These are phyloP conservation scores for Glaucomys volans DNA, from an alignment of 2,113 vertebrate species.

Conservation along the genomic window DNA sequence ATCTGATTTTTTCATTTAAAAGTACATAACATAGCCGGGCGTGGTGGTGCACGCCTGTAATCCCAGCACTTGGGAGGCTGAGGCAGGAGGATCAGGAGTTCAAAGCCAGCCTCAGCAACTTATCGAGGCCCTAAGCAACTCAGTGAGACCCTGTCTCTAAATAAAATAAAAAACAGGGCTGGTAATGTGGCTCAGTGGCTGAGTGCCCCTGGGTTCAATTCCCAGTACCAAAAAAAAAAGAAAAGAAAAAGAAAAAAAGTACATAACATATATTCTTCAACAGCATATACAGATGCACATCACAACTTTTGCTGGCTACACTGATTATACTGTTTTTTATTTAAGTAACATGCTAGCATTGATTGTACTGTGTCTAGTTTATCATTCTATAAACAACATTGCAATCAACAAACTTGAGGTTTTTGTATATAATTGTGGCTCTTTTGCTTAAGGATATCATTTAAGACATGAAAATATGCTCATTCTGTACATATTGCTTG, in stretches of 20 bases:
- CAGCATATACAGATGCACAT: not conserved
- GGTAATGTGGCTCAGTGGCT: too few relatives aligned
- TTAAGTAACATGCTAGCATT: not conserved
- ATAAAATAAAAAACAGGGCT: too few relatives aligned
- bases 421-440: not conserved
- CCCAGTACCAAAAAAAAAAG: too few relatives aligned
- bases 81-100: too few relatives aligned
- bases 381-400: not conserved
- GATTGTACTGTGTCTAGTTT: not conserved
- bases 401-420: not conserved
- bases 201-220: too few relatives aligned
- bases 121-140: too few relatives aligned
- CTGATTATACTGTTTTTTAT: not conserved
- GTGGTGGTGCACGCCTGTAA: too few relatives aligned
- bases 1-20: constrained; percentile 45
- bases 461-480: not conserved
- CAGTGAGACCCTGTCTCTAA: too few relatives aligned
- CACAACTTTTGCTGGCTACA: not conserved
- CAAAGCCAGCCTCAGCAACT: too few relatives aligned
- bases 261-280: not conserved
- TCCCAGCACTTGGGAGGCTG: too few relatives aligned
- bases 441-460: not conserved
- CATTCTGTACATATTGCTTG: not conserved
- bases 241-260: too few relatives aligned
- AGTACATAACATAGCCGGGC: not conserved